Conservation (phyloP, 2,113 vertebrate genomes). For the Theropithecus gelada region DNA sequence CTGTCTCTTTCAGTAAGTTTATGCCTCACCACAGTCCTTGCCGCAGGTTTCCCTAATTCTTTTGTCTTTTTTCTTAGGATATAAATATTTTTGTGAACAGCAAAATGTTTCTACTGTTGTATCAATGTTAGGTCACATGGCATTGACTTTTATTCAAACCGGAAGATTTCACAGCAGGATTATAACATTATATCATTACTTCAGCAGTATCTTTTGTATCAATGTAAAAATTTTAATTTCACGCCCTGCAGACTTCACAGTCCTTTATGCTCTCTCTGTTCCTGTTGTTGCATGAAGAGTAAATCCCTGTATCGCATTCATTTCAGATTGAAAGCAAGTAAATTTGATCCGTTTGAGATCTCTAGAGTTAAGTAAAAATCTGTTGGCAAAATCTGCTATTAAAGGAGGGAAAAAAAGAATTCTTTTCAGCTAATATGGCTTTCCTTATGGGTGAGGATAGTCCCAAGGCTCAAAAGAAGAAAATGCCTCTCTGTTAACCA, state of each 20-base stretch:
- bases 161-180: slow-evolving; percentile 79
- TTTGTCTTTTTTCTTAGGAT: slow-evolving; percentile 53
- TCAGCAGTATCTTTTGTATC: slow-evolving; percentile 75
- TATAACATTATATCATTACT: slow-evolving; percentile 77
- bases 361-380: slow-evolving; percentile 59
- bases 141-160: slow-evolving; percentile 79
- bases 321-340: slow-evolving; percentile 69
- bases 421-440: slow-evolving; percentile 41
- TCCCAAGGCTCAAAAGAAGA: background rate
- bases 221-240: slow-evolving; percentile 84
- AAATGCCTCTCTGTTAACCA: background rate
- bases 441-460: background rate
- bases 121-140: slow-evolving; percentile 73
- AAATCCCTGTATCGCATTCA: slow-evolving; percentile 79
- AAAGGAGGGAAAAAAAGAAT: slow-evolving; percentile 18
- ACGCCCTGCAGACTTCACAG: slow-evolving; percentile 78
- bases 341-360: slow-evolving; percentile 70
- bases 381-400: slow-evolving; percentile 58
- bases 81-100: slow-evolving; percentile 67
- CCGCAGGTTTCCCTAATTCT: background rate
- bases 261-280: slow-evolving; percentile 76
- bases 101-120: slow-evolving; percentile 69
- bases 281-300: slow-evolving; percentile 76
- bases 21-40: background rate
- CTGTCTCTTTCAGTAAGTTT: background rate